phyloP scores from a whole-genome alignment of 2,113 vertebrate genomes.

The Cebidichthys violaceus region DNA sequence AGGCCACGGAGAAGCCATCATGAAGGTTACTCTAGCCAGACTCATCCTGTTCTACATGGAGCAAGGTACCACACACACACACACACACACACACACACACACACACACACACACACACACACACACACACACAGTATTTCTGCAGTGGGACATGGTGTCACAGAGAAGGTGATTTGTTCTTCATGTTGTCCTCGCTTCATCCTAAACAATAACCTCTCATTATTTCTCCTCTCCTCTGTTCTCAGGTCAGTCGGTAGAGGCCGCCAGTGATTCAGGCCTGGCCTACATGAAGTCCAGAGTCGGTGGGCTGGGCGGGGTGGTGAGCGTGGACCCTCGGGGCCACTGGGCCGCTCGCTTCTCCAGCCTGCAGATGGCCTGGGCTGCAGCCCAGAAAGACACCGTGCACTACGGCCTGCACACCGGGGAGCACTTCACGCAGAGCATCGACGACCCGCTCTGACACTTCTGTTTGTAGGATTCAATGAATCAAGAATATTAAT shows the following conservation, averaged over 20 bases:
- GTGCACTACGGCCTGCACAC: slow-evolving; percentile 84
- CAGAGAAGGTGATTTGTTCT: not conserved
- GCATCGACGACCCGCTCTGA: slow-evolving; percentile 34
- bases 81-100: slow-evolving; percentile 12
- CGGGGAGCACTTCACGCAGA: slow-evolving; percentile 78
- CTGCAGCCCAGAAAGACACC: slow-evolving; percentile 84
- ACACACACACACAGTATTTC: not conserved
- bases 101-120: not conserved
- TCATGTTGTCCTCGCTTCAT: not conserved
- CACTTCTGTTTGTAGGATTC: not conserved
- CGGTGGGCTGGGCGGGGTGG: slow-evolving; percentile 86
- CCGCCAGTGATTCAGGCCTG: slow-evolving; percentile 86
- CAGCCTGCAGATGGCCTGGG: slow-evolving; percentile 91
- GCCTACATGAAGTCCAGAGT: slow-evolving; percentile 90
- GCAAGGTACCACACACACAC: slow-evolving; percentile 86
- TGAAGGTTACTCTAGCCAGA: slow-evolving; percentile 92
- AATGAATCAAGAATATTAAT: not conserved
- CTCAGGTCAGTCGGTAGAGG: slow-evolving; percentile 87
- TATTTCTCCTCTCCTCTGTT: slow-evolving; percentile 24
- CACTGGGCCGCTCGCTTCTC: slow-evolving; percentile 89
- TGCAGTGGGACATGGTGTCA: not conserved
- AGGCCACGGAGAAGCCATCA: slow-evolving; percentile 94
- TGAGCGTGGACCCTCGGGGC: slow-evolving; percentile 88
- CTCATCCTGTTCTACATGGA: slow-evolving; percentile 92
- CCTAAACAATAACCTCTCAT: not conserved